Percentiles rank a stretch among this genome's conserved stretches.
phyloP scores from a whole-genome alignment of 2,797 vertebrate genomes.

The Chelon labrosus region DNA sequence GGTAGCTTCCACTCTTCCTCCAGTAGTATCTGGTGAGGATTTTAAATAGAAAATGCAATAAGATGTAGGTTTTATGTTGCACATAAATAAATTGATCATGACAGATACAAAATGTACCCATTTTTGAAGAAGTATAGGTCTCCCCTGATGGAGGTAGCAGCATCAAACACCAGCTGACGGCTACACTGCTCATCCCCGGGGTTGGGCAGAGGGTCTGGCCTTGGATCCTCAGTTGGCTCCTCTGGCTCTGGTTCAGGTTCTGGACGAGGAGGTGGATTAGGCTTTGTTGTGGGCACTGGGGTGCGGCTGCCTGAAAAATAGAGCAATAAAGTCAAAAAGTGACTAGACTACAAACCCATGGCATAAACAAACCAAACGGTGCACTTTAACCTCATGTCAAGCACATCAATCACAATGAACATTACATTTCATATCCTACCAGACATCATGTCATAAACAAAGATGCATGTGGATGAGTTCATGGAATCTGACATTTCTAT shows the following conservation, averaged over 20 bases:
- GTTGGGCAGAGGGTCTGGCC: slow-evolving; percentile 52
- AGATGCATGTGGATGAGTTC: neutral
- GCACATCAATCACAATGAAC: neutral
- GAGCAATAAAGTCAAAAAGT: neutral
- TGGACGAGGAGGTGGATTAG: slow-evolving; percentile 51
- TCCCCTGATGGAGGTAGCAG: slow-evolving; percentile 64
- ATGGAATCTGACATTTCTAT: neutral
- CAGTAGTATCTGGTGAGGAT: slow-evolving; percentile 76
- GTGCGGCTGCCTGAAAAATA: slow-evolving; percentile 70
- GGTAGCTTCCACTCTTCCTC: slow-evolving; percentile 55
- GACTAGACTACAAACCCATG: neutral
- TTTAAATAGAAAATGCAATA: neutral
- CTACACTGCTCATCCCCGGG: slow-evolving; percentile 65
- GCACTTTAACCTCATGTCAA: neutral
- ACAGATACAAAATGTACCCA: slow-evolving; percentile 41
- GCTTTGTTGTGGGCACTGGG: slow-evolving; percentile 53
- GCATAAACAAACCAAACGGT: neutral
- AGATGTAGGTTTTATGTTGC: neutral
- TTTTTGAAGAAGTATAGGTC: slow-evolving; percentile 77
- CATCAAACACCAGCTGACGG: slow-evolving; percentile 65
- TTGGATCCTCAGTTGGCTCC: slow-evolving; percentile 61
- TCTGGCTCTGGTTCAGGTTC: slow-evolving; percentile 71
- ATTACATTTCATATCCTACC: neutral
- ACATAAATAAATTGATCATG: neutral
- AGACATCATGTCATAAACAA: neutral